Conservation (phyloP, 1,140 invertebrate genomes). For the Yoshiicerus persimilis region DNA sequence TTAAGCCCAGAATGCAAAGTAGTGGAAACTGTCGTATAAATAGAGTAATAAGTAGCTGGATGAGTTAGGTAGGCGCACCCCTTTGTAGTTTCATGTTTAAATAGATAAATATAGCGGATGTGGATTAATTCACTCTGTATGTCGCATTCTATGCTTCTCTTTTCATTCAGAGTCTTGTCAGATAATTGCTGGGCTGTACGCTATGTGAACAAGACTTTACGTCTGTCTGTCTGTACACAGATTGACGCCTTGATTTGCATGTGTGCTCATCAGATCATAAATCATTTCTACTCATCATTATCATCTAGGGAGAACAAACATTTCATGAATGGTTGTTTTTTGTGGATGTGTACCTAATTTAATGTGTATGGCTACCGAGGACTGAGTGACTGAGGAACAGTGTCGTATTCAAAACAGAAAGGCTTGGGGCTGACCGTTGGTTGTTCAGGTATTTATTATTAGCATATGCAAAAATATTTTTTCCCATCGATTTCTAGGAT, state of each 20-base stretch:
- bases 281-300: not conserved
- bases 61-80: not conserved
- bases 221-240: too few relatives aligned
- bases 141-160: not conserved
- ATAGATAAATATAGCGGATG: not conserved
- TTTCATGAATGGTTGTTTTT: not conserved
- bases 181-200: not conserved
- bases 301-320: not conserved
- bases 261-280: not conserved
- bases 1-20: not conserved
- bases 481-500: too few relatives aligned
- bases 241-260: not conserved
- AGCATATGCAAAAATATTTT: too few relatives aligned
- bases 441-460: too few relatives aligned
- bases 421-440: too few relatives aligned
- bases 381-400: too few relatives aligned
- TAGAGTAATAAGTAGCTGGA: not conserved
- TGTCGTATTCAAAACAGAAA: too few relatives aligned
- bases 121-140: not conserved
- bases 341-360: not conserved
- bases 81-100: not conserved
- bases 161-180: not conserved
- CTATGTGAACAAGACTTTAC: not conserved
- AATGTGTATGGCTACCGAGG: too few relatives aligned
- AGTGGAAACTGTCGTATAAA: too few relatives aligned